Evolutionary conservation across 2,113 vertebrate species (phyloP), one percentile per base, ranked within the genome.

Genomic region (Carassius carassius): DNA sequence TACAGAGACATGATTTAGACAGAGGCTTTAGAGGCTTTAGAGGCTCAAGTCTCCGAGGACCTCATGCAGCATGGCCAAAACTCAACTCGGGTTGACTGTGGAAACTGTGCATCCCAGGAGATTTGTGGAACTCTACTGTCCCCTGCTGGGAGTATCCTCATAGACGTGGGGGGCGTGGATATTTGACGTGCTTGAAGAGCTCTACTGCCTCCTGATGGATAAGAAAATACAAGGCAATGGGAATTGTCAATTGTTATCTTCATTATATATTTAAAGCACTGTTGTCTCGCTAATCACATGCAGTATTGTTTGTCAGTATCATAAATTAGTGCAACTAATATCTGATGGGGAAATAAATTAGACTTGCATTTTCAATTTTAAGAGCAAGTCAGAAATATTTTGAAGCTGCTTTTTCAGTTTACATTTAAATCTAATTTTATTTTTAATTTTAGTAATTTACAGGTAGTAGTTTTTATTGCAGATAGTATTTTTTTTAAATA

Each of bases 91-190:
- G 41, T n/a, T 49, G 54, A 67, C 67, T 65, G 54, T 16, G 60
- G 37, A 37, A 84, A 44, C 17, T 12, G n/a, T 75, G 44, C 21
- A 16, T 82, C 8, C 29, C 65, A 25, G 12, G 23, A 78, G 29
- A 65, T 87, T 60, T 0, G n/a, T 85, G 80, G 58, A 85, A n/a
- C 84, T 87, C 74, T 75, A 83, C 32, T 78, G 56, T 84, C 86
- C 65, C 67, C 86, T 85, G 47, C 29, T 83, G 86, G 70, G 13
- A 72, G 10, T n/a, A 29, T 54, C 63, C 3, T 62, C 51, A 19
- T 49, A 67, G 19, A 47, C 19, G 3, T 10, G 63, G 60, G 76
- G 65, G 51, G 37, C 16, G 58, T 56, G 58, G 41, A 60, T 14
- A n/a, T 58, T 63, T 23, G 17, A 41, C 21, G 76, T n/a, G 2